Evolutionary conservation across 2,113 vertebrate species (phyloP).

Genomic region (Globicephala melas): DNA sequence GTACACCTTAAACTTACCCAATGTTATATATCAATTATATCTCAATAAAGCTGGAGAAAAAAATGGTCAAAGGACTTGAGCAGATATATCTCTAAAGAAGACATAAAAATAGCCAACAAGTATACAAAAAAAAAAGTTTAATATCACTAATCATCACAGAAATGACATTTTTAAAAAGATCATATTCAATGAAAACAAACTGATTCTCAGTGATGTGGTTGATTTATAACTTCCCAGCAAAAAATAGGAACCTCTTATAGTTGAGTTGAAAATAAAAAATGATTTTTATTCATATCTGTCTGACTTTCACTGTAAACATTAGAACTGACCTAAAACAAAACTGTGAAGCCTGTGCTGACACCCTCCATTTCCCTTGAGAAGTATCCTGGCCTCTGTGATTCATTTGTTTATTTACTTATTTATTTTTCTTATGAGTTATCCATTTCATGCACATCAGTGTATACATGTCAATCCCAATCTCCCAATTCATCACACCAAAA

Average conservation of each 20-base stretch:
- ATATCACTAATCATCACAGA: neutral
- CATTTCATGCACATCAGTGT: too few species aligned
- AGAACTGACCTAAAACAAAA: neutral
- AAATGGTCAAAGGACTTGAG: neutral
- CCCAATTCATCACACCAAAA: too few species aligned
- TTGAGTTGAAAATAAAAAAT: neutral
- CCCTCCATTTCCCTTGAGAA: neutral
- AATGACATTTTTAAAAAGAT: neutral
- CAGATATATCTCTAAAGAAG: neutral
- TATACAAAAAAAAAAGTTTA: neutral
- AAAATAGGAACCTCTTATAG: neutral
- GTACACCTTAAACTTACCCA: neutral
- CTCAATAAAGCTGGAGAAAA: neutral
- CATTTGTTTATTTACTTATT: too few species aligned
- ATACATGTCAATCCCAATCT: too few species aligned
- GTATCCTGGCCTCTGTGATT: neutral
- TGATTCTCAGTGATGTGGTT: neutral
- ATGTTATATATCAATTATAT: neutral
- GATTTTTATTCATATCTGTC: neutral
- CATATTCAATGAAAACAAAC: neutral
- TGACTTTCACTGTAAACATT: neutral
- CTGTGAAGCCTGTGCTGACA: neutral
- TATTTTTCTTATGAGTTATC: too few species aligned
- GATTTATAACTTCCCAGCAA: neutral
- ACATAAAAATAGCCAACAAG: neutral